Conservation (phyloP, 2,113 vertebrate genomes). For the Corythornis madagascariensis region DNA sequence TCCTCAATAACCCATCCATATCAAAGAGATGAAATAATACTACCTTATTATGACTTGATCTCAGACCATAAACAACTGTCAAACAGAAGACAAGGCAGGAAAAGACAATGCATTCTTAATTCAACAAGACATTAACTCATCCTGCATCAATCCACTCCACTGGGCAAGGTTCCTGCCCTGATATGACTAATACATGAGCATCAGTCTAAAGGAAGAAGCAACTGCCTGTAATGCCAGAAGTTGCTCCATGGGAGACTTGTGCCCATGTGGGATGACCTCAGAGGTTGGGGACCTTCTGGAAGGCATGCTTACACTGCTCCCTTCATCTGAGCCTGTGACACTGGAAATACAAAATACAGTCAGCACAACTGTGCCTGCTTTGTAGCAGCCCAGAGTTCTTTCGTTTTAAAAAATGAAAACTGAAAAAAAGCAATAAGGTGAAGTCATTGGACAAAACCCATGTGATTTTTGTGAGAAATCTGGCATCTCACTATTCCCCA, state of each 20-base stretch:
- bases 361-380: not conserved
- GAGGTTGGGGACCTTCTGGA: not conserved
- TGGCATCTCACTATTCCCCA: not conserved
- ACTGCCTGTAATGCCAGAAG: not conserved
- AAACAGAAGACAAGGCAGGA: not conserved
- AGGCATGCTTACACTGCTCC: not conserved
- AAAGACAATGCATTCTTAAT: not conserved
- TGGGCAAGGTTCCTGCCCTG: not conserved
- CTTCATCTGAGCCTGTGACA: not conserved
- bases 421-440: not conserved
- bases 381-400: not conserved
- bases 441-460: not conserved
- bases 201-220: not conserved
- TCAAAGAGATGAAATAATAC: not conserved
- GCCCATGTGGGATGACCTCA: not conserved
- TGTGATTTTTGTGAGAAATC: not conserved
- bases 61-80: not conserved
- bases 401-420: not conserved
- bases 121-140: constrained; percentile 20
- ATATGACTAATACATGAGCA: not conserved
- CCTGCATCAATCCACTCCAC: not conserved
- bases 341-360: not conserved
- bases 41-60: not conserved
- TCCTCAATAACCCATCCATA: not conserved
- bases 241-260: not conserved